Evolutionary conservation across 37 sponge, comb jelly and placozoan genomes (phyloP).

Genomic region (Oopsacas minuta): DNA sequence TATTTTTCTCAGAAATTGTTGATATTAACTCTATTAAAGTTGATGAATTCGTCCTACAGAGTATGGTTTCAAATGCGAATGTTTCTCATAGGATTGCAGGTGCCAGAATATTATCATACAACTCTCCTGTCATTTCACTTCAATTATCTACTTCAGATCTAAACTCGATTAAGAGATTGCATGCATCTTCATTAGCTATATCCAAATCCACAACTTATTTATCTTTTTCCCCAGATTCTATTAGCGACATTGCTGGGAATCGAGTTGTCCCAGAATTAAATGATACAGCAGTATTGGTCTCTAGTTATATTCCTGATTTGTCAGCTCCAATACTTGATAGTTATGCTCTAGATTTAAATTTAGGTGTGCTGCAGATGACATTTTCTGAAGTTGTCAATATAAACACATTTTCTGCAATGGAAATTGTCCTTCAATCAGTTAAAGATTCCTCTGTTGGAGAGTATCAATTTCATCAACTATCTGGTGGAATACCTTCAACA

Average conservation of each 20-base stretch:
- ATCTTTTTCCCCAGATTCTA: constrained; percentile 24
- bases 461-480: constrained; percentile 29
- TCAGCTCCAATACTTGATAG: constrained; percentile 36
- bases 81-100: constrained; percentile 21
- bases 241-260: constrained; percentile 46
- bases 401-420: constrained; percentile 32
- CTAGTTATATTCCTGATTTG: constrained; percentile 22
- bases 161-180: constrained; percentile 45
- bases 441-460: neutral
- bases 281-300: neutral
- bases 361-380: constrained; percentile 38
- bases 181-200: constrained; percentile 23
- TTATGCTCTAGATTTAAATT: constrained; percentile 48
- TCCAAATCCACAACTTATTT: constrained; percentile 37
- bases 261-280: constrained; percentile 23
- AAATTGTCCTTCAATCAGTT: constrained; percentile 29
- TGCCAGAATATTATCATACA: constrained; percentile 24
- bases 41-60: constrained; percentile 3
- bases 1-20: constrained; percentile 18
- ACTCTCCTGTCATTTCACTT: constrained; percentile 29
- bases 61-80: constrained; percentile 21
- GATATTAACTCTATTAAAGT: constrained; percentile 1
- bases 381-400: constrained; percentile 69
- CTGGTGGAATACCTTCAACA: constrained; percentile 38
- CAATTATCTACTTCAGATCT: constrained; percentile 54